These are phyloP conservation scores for Battus philenor DNA, from an alignment of 1,140 invertebrate genomes.

Conservation along the genomic window DNA sequence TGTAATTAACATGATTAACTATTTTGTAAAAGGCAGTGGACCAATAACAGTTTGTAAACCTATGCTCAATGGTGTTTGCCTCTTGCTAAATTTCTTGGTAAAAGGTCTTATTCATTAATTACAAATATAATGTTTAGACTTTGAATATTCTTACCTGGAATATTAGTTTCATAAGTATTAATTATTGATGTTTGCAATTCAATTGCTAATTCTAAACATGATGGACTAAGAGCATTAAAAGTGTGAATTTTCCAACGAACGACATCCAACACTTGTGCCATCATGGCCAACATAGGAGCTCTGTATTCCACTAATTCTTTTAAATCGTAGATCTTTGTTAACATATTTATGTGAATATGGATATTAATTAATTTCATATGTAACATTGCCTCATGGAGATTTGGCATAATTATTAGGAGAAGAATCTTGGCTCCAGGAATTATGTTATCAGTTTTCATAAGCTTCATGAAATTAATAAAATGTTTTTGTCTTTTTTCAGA, in stretches of 20 bases:
- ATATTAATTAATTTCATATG: constrained; percentile 36
- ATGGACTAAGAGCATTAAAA: constrained; percentile 32
- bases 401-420: constrained; percentile 57
- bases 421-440: constrained; percentile 43
- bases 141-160: constrained; percentile 45
- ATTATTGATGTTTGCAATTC: constrained; percentile 40
- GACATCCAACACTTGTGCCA: constrained; percentile 47
- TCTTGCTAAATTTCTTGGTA: not conserved
- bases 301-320: constrained; percentile 47
- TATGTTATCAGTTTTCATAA: constrained; percentile 34
- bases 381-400: constrained; percentile 43
- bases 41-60: too few relatives aligned
- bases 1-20: too few relatives aligned
- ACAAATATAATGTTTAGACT: constrained; percentile 4
- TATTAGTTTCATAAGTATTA: constrained; percentile 30
- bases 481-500: constrained; percentile 35
- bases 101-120: not conserved
- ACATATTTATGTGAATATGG: constrained; percentile 39
- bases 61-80: too few relatives aligned
- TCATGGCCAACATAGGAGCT: constrained; percentile 54
- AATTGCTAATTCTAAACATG: constrained; percentile 35
- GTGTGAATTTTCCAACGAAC: constrained; percentile 53
- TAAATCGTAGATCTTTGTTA: constrained; percentile 33
- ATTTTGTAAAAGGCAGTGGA: too few relatives aligned
- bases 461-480: constrained; percentile 44